Base-by-base conservation (phyloP, 2,797 vertebrate genomes). In the Sciurus carolinensis region DNA sequence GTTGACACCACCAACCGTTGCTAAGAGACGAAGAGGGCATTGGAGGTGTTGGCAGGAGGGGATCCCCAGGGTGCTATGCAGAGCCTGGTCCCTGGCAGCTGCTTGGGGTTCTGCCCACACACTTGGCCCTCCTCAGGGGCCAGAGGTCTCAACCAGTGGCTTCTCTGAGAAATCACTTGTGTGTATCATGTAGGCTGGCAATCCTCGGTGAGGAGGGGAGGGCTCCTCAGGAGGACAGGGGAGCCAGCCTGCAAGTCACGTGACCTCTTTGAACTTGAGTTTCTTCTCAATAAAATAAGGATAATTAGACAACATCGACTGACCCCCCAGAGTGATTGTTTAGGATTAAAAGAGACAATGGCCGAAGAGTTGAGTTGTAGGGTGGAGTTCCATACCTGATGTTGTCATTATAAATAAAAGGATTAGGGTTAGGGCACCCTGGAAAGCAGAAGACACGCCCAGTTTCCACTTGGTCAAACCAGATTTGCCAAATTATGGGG, bases 1-100 rank as follows among this genome's bases (percentile, higher is more conserved):
- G 62, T 66, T 82, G 94, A 95, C 0, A 9, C 47, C 80, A 92
- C 64, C n/a, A 12, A 14, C 62, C 5, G 94, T 97, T 97, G 95
- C 97, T 96, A 95, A 64, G 96, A 75, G 76, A 96, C 22, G 0
- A 94, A 75, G 86, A 10, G 42, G 90, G 57, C 64, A 30, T 50
- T 39, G 1, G 36, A 36, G 94, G 28, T 2, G 0, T 90, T 77
- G 76, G 85, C 87, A 44, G 50, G 52, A 92, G 80, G 80, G 79
- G 42, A 72, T 96, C 79, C 88, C 71, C 92, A 20, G 84, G 26
- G 87, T 77, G 3, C 84, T 50, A 24, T 4, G 52, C 22, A 26
- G 26, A 18, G n/a, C 82, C 22, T 1, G 42, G 47, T 7, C 30
- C 30, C 75, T 12, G 5, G 91, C 77, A 80, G 91, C 75, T 91